Evolutionary conservation across 2,113 vertebrate species (phyloP).

Genomic region (Balaenoptera acutorostrata): DNA sequence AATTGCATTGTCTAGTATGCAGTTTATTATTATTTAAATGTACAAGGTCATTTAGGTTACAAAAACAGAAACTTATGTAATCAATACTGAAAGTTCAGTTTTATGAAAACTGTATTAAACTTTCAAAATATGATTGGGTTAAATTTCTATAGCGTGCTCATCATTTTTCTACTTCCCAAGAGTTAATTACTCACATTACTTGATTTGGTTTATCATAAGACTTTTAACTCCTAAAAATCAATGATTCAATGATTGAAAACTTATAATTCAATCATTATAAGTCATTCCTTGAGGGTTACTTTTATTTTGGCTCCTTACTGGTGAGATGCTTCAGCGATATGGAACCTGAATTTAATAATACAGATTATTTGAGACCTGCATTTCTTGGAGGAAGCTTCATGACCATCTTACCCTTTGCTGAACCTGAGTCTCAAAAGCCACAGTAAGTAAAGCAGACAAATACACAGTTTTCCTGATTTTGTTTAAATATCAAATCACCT

Average conservation of each 20-base stretch:
- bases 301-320: not conserved
- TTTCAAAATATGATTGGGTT: conserved; percentile 67
- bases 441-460: conserved; percentile 34
- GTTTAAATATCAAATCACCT: not conserved
- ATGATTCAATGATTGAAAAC: not conserved
- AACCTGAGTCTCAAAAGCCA: not conserved
- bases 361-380: not conserved
- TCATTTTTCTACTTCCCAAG: conserved; percentile 32
- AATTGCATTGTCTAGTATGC: conserved; percentile 75
- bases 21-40: conserved; percentile 76
- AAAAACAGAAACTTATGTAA: conserved; percentile 71
- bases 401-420: not conserved
- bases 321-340: not conserved
- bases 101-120: conserved; percentile 79
- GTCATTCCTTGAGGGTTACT: not conserved
- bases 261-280: not conserved
- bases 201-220: not conserved
- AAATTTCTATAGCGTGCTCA: conserved; percentile 55
- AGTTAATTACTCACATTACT: not conserved
- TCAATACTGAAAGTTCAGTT: conserved; percentile 74
- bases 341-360: not conserved
- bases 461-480: not conserved
- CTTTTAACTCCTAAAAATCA: not conserved
- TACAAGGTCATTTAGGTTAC: conserved; percentile 64
- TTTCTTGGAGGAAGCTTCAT: not conserved